Evolutionary conservation across 2,113 vertebrate species (phyloP).

Genomic region (Callithrix jacchus): DNA sequence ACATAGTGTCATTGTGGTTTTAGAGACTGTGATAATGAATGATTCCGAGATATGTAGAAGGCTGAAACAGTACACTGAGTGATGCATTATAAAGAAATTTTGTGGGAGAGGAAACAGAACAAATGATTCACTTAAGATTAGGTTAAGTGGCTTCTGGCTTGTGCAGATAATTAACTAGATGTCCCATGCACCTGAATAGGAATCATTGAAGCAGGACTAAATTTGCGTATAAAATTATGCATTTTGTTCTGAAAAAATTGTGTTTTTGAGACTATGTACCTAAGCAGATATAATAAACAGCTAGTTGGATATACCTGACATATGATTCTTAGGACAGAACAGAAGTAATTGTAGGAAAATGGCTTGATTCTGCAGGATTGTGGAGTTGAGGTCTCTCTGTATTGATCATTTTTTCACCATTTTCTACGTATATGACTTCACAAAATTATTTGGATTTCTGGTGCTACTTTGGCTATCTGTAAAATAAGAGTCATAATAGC

Average conservation of each 20-base stretch:
- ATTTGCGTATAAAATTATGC: neutral
- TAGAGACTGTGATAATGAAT: neutral
- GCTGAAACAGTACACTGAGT: neutral
- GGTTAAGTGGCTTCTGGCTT: neutral
- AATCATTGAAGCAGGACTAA: neutral
- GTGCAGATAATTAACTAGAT: neutral
- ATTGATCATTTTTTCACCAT: neutral
- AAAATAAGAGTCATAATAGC: neutral
- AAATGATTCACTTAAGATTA: neutral
- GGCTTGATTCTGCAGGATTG: neutral
- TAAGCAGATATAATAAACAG: neutral
- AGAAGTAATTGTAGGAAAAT: neutral
- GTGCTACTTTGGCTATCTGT: neutral
- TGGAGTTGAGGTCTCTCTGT: fast-evolving
- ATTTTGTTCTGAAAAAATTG: neutral
- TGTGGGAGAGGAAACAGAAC: neutral
- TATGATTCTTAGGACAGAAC: neutral
- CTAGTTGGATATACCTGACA: neutral
- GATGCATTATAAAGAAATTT: neutral
- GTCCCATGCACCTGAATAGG: neutral
- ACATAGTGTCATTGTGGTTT: neutral
- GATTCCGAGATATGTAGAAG: neutral
- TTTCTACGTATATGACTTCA: neutral
- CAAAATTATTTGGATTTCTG: neutral
- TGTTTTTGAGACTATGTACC: neutral